Evolutionary conservation across 2,888 invertebrate species (phyloP).

Genomic region (Diaprepes abbreviatus): DNA sequence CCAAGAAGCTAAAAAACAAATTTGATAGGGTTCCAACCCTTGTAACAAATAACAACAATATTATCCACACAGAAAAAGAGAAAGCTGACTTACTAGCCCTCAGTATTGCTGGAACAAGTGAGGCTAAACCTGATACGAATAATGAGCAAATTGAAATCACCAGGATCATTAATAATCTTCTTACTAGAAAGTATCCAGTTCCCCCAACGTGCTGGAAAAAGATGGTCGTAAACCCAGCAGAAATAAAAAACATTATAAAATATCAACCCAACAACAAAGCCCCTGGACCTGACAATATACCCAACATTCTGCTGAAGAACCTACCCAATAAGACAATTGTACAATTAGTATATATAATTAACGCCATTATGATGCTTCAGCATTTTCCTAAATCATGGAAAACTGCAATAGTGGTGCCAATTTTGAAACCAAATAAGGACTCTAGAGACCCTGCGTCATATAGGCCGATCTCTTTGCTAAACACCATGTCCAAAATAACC

Average conservation of each 20-base stretch:
- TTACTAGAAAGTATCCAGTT: not conserved
- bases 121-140: not conserved
- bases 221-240: not conserved
- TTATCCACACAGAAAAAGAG: too few relatives aligned
- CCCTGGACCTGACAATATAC: conserved; percentile 44
- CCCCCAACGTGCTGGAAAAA: not conserved
- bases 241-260: not conserved
- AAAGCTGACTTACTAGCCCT: too few relatives aligned
- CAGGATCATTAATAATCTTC: not conserved
- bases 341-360: conserved; percentile 11
- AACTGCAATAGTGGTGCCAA: not conserved
- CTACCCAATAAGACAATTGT: conserved; percentile 49
- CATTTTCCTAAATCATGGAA: conserved; percentile 10
- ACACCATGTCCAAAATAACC: too few relatives aligned
- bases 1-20: too few relatives aligned
- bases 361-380: conserved; percentile 1
- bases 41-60: too few relatives aligned
- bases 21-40: too few relatives aligned
- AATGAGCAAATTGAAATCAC: not conserved
- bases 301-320: conserved; percentile 50
- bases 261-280: conserved; percentile 47
- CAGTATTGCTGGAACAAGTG: too few relatives aligned
- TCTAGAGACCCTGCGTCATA: conserved; percentile 1
- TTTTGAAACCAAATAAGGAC: conserved; percentile 4
- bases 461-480: conserved; percentile 20